Conservation (phyloP, 2,113 vertebrate species). For the Paraplagusia blochii region DNA sequence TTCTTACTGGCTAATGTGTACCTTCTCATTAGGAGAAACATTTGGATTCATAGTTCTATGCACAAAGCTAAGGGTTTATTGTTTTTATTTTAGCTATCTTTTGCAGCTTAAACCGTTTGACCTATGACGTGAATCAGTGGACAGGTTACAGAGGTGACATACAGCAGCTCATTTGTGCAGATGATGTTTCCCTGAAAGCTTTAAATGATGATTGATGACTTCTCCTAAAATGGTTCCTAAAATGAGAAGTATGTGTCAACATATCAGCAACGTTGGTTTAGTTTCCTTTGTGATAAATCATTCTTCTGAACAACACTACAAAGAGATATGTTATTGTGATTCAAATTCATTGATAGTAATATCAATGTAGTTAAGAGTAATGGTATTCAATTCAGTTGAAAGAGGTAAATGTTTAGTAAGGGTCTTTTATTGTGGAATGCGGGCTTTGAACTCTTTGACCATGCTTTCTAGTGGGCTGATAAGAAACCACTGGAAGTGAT, state of each 20-base stretch:
- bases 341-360: too few species aligned
- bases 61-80: too few species aligned
- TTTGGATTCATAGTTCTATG: too few species aligned
- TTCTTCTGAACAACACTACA: too few species aligned
- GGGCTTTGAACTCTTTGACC: not conserved
- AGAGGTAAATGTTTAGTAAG: not conserved
- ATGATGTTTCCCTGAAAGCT: conserved; percentile 4
- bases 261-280: too few species aligned
- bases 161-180: conserved; percentile 13
- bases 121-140: conserved; percentile 18
- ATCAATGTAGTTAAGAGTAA: too few species aligned
- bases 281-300: too few species aligned
- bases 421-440: not conserved
- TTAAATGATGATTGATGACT: not conserved
- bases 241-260: not conserved
- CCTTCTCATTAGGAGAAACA: too few species aligned
- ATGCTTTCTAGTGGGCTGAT: not conserved
- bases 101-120: conserved; percentile 10
- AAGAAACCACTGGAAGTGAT: not conserved
- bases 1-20: too few species aligned
- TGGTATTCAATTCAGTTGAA: not conserved
- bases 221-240: not conserved
- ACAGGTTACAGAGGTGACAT: not conserved
- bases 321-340: too few species aligned
- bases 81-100: too few species aligned